These are phyloP conservation scores for Sardina pilchardus DNA, from an alignment of 2,113 vertebrate species.

Conservation along the genomic window DNA sequence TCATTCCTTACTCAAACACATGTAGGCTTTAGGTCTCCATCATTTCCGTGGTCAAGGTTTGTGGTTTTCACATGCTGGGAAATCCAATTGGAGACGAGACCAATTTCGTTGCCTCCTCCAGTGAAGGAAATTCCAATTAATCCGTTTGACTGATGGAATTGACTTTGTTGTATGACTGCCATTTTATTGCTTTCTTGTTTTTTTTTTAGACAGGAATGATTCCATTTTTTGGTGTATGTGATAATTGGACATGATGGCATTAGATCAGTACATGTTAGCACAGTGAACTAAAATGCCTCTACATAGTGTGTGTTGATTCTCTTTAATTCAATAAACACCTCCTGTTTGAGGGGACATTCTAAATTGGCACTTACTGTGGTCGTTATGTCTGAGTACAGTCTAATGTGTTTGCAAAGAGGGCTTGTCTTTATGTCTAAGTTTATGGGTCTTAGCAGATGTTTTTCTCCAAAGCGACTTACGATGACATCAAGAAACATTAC, in stretches of 20 bases:
- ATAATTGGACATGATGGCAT: not conserved
- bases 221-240: too few relatives aligned
- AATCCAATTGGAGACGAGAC: not conserved
- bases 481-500: too few relatives aligned
- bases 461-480: too few relatives aligned
- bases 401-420: not conserved
- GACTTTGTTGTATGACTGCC: not conserved
- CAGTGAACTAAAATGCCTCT: not conserved
- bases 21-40: not conserved
- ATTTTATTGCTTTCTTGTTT: not conserved
- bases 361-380: slow-evolving; percentile 35
- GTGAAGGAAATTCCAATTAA: not conserved
- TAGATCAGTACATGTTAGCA: not conserved
- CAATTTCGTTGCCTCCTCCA: not conserved
- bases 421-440: not conserved
- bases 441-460: too few relatives aligned
- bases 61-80: not conserved
- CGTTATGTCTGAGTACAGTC: not conserved
- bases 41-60: not conserved
- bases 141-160: not conserved
- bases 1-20: not conserved
- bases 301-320: slow-evolving; percentile 26
- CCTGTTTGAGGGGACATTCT: slow-evolving; percentile 19
- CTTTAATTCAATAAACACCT: slow-evolving; percentile 18
- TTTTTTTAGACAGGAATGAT: too few relatives aligned